Percentiles rank a stretch among this genome's conserved stretches.
Conservation (phyloP, 2,888 invertebrate species). For the Pocota personata region DNA sequence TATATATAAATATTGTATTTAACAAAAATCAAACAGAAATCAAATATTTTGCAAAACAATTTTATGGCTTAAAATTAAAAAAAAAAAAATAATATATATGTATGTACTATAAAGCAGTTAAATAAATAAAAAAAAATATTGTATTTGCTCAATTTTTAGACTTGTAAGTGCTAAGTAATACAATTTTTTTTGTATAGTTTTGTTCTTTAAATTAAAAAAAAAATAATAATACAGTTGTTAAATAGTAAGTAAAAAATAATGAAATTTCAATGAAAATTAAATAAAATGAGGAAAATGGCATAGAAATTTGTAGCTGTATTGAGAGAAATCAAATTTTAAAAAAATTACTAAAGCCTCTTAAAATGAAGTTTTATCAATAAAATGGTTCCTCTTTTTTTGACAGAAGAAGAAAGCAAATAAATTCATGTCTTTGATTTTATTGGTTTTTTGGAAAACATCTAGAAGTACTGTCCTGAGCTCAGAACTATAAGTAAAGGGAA, state of each 20-base stretch:
- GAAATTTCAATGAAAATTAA: constrained; percentile 50
- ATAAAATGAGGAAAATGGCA: constrained; percentile 42
- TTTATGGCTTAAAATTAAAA: constrained; percentile 57
- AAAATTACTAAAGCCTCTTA: constrained; percentile 7
- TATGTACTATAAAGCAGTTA: constrained; percentile 41
- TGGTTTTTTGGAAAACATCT: too few species aligned
- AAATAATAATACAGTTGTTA: constrained; percentile 58
- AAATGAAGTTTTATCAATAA: constrained; percentile 43
- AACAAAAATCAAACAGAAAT: constrained; percentile 41
- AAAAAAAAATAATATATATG: constrained; percentile 33
- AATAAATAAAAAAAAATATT: constrained; percentile 7
- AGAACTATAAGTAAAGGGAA: too few species aligned
- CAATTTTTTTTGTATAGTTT: constrained; percentile 46
- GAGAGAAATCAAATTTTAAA: constrained; percentile 38
- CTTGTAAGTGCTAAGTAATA: constrained; percentile 34
- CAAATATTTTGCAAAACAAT: constrained; percentile 69
- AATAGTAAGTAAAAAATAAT: constrained; percentile 67
- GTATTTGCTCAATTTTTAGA: constrained; percentile 68
- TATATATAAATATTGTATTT: constrained; percentile 61
- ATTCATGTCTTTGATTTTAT: too few species aligned
- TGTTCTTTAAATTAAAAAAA: constrained; percentile 27
- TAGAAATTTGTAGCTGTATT: constrained; percentile 26
- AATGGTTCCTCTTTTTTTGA: constrained; percentile 69
- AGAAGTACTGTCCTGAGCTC: too few species aligned
- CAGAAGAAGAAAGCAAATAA: constrained; percentile 50